These are phyloP conservation scores for Drosophila gaucha DNA, from an alignment of 2,888 invertebrate genomes.

Conservation along the genomic window DNA sequence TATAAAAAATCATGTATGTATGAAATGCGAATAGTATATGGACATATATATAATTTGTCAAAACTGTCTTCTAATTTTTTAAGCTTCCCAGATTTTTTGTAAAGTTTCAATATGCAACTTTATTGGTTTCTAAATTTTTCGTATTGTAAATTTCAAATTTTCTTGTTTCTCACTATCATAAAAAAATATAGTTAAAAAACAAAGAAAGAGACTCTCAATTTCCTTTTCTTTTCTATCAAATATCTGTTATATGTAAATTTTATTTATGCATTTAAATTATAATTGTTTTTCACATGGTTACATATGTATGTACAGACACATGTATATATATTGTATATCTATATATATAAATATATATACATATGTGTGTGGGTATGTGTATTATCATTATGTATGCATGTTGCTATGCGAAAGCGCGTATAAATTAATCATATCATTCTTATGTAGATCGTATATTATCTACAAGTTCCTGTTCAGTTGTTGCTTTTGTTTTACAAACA, in stretches of 20 bases:
- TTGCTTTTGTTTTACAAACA: conserved; percentile 60
- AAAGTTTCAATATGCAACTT: no score
- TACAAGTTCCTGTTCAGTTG: conserved; percentile 69
- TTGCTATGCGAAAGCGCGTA: conserved; percentile 73
- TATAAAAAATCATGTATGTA: no score
- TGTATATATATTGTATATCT: conserved; percentile 44
- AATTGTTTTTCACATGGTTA: conserved; percentile 44
- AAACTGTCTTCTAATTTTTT: no score
- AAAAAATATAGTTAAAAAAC: background rate
- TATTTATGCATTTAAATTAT: conserved; percentile 54
- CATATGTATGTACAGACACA: conserved; percentile 53
- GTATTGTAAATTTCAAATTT: no score
- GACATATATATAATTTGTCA: no score
- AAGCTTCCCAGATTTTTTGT: no score
- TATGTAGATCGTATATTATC: conserved; percentile 72
- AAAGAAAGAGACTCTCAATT: background rate
- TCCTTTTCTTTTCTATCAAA: conserved; percentile 45
- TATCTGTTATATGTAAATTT: conserved; percentile 59
- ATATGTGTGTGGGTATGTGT: conserved; percentile 24
- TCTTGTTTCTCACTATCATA: no score
- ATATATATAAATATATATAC: conserved; percentile 23
- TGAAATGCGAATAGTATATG: no score
- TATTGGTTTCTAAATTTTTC: no score
- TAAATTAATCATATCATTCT: conserved; percentile 64
- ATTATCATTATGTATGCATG: conserved; percentile 49